Base-by-base conservation (phyloP, 2,888 invertebrate genomes). In the Lepidonotus clava region DNA sequence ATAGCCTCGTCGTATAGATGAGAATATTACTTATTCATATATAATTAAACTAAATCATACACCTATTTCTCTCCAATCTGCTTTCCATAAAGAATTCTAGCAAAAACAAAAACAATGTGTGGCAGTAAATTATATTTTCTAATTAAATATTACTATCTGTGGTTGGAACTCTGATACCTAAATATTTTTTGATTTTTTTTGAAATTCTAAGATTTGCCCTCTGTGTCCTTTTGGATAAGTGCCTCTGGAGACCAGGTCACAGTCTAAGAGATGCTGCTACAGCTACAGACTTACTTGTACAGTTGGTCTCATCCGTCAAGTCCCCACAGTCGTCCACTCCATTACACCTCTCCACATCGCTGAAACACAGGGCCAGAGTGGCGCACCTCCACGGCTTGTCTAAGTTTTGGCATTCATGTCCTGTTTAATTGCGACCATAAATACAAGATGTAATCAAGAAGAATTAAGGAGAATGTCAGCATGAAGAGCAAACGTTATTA, bases 231-330 rank as follows among this genome's bases (percentile, higher is more conserved):
- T 8, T 46, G 46, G 8, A 46, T 46, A 46, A 8, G 18, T 46
- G 46, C 46, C 46, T 4, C 56, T 21, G n/a, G n/a, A 56, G n/a
- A 2, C 1, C 4, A 14, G 5, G 61, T 18, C 28, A 28, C 11
- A 61, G 2, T 61, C 2, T 11, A 32, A 56, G n/a, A 56, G n/a
- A 21, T 56, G n/a, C 11, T 66, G 4, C 24, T 11, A 21, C 18
- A 36, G 24, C 18, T 21, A 36, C 34, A 0, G 38, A 28, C 85
- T 40, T 76, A 85, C 85, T 56, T 41, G 85, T 85, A 40, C 85
- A 85, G 56, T 85, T 85, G 71, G 71, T 21, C 38, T 85, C 85
- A 85, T 85, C 85, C 1, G 40, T 46, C 5, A 46, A 32, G 56
- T 71, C 67, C 0, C 41, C 46, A 85, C 85, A 85, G 14, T 85